These are phyloP conservation scores for Pteria penguin DNA, from an alignment of 2,888 invertebrate genomes.

Conservation along the genomic window DNA sequence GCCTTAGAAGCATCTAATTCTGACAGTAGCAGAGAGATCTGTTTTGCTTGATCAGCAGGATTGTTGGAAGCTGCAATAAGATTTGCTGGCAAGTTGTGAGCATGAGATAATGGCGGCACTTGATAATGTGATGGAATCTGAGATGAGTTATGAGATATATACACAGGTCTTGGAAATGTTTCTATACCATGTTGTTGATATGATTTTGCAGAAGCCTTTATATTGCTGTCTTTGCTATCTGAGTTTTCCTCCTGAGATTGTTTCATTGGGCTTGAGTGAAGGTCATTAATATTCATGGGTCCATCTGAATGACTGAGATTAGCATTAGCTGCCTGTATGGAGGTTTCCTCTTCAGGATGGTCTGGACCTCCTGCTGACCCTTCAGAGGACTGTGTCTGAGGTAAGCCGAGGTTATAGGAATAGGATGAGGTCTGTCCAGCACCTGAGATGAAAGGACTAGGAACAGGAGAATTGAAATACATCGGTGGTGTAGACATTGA, in stretches of 20 bases:
- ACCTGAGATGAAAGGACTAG: neutral
- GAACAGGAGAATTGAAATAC: neutral
- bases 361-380: neutral
- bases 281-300: too few relatives aligned
- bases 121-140: neutral
- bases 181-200: too few relatives aligned
- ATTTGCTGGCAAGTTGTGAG: neutral
- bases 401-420: neutral
- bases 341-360: neutral
- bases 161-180: neutral
- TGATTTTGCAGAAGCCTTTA: neutral
- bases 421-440: neutral
- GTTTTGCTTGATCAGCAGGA: constrained; percentile 48
- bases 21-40: constrained; percentile 51
- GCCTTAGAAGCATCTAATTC: constrained; percentile 58
- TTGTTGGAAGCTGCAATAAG: constrained; percentile 22
- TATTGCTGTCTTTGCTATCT: neutral
- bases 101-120: constrained; percentile 1
- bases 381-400: neutral
- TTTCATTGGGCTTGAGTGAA: neutral
- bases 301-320: neutral
- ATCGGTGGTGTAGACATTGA: too few relatives aligned
- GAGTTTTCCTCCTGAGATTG: neutral
- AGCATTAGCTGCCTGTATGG: neutral
- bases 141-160: constrained; percentile 1